Base-by-base conservation (phyloP, 2,113 vertebrate species). In the Labeo rohita region DNA sequence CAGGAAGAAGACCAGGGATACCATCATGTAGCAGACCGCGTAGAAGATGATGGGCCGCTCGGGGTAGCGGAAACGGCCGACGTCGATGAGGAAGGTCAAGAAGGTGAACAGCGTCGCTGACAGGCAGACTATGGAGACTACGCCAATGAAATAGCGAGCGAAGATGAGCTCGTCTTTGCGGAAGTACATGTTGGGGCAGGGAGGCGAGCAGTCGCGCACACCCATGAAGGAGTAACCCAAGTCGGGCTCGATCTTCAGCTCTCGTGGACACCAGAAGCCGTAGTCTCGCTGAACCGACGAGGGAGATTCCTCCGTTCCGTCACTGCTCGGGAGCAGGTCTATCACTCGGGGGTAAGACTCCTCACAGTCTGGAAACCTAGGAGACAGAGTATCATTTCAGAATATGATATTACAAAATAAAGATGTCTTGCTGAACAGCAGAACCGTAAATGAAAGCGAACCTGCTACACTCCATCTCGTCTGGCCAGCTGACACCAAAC, bases 11-110 rank as follows among this genome's bases (percentile, higher is more conserved):
- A 97, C 96, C 80, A 99, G 90, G 0, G 98, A 98, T 65, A 99
- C 98, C 98, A 99, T 99, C 98, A 99, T 99, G 95, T 99, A 99
- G 94, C 98, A 99, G 88, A 99, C 97, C 0, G 98, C 98, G 59
- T 99, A 99, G 91, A 99, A 99, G 86, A 99, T 97, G 39, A 99
- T 99, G 0, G 98, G 98, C 1, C 98, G 93, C 92, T 99, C 98
- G 0, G 98, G 98, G 88, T 99, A 99, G 90, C 97, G 97, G 91
- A 99, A 99, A 49, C 98, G 94, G 0, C 96, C 96, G 84, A 99
- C 97, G 43, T 99, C 98, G 11, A 99, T 99, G 88, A 99, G 96
- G 90, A 99, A 99, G 6, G 98, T 99, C 50, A 99, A 94, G 94
- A 99, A 99, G 89, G 98, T 99, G 93, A 99, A 99, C 86, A 99